Evolutionary conservation across 2,113 vertebrate species (phyloP).

Genomic region (Leucoraja erinaceus): DNA sequence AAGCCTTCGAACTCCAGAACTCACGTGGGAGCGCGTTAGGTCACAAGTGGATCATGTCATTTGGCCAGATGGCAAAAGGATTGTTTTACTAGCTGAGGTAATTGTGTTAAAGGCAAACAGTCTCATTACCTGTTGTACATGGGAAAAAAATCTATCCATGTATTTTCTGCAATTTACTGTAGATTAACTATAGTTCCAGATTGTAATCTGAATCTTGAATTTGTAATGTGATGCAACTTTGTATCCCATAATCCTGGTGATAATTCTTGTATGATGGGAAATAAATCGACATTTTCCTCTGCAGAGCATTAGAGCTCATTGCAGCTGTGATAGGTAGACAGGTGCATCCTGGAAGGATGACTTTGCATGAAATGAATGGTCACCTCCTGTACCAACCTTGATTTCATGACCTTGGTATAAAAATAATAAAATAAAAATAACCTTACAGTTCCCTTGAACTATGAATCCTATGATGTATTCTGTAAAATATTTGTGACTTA

Average conservation of each 20-base stretch:
- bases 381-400: neutral
- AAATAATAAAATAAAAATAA: neutral
- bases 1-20: slow-evolving; percentile 86
- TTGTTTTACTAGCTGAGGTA: slow-evolving; percentile 94
- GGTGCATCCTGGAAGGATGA: neutral
- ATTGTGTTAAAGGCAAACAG: slow-evolving; percentile 33
- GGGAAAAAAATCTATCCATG: too few species aligned
- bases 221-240: neutral
- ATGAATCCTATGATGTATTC: neutral
- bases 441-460: neutral
- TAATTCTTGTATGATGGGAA: neutral
- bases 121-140: neutral
- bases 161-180: neutral
- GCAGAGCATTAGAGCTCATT: neutral
- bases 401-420: neutral
- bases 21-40: slow-evolving; percentile 94
- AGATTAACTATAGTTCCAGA: neutral
- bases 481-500: neutral
- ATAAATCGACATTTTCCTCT: neutral
- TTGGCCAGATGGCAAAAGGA: slow-evolving; percentile 95
- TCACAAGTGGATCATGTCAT: slow-evolving; percentile 98
- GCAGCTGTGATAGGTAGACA: neutral
- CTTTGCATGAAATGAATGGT: neutral
- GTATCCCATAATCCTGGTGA: neutral
- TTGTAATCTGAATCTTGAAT: neutral